A percentile compares a stretch with the other conserved stretches of the same genome.
phyloP scores from a whole-genome alignment of 2,888 invertebrate genomes.

The Drosophila diplacantha region DNA sequence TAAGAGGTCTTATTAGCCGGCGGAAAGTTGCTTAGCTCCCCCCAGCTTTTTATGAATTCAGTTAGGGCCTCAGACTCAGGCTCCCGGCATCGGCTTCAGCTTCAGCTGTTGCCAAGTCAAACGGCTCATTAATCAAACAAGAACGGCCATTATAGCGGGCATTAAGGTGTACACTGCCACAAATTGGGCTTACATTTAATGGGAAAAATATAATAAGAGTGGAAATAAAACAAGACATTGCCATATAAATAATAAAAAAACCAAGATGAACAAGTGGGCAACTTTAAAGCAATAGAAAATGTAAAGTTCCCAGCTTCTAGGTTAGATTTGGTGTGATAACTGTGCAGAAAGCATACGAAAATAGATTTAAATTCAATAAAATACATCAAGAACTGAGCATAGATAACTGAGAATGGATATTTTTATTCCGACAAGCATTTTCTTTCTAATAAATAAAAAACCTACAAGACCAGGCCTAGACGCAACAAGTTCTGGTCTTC shows the following conservation, averaged over 20 bases:
- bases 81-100: slow-evolving; percentile 10
- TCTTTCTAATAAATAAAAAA: no score
- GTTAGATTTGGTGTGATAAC: not conserved
- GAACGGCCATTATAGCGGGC: slow-evolving; percentile 47
- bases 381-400: not conserved
- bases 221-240: no score
- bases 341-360: not conserved
- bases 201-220: not conserved
- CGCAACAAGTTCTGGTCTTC: not conserved
- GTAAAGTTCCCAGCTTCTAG: not conserved
- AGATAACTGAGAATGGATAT: not conserved
- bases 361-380: not conserved
- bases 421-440: not conserved
- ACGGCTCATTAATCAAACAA: slow-evolving; percentile 65
- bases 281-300: not conserved
- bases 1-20: slow-evolving; percentile 41
- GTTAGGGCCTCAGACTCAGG: slow-evolving; percentile 2
- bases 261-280: not conserved
- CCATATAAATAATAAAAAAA: no score
- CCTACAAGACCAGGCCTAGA: not conserved
- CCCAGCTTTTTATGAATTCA: slow-evolving; percentile 5
- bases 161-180: slow-evolving; percentile 35
- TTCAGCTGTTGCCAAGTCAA: slow-evolving; percentile 44
- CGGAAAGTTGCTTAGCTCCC: slow-evolving; percentile 26
- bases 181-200: not conserved